Conservation (phyloP, 2,113 vertebrate species). For the Dolichallabes microphthalmus region DNA sequence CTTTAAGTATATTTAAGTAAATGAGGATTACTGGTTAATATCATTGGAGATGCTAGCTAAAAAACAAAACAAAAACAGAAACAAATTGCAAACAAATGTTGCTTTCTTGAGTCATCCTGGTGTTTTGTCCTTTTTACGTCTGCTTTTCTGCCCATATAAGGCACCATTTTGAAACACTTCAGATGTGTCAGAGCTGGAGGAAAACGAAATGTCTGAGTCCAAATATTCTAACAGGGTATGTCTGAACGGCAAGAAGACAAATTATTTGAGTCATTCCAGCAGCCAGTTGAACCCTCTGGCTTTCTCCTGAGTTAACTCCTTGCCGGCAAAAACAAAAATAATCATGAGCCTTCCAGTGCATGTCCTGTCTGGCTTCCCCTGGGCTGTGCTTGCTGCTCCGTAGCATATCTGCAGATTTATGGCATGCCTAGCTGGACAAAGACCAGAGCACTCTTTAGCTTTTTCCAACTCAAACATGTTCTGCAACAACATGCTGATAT, state of each 20-base stretch:
- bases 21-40: constrained; percentile 5
- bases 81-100: constrained; percentile 28
- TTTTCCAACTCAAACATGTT: constrained; percentile 57
- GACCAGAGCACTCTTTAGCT: constrained; percentile 32
- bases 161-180: constrained; percentile 14
- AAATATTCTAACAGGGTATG: constrained; percentile 25
- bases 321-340: constrained; percentile 40
- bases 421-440: constrained; percentile 52
- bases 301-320: constrained; percentile 45
- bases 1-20: constrained; percentile 20
- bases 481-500: constrained; percentile 49
- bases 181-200: constrained; percentile 12
- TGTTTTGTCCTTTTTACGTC: constrained; percentile 9
- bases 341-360: constrained; percentile 33
- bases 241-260: constrained; percentile 31
- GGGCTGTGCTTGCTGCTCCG: constrained; percentile 25
- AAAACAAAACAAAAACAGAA: neutral
- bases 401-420: constrained; percentile 52
- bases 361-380: constrained; percentile 38
- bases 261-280: constrained; percentile 33
- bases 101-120: constrained; percentile 17
- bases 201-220: constrained; percentile 3
- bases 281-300: constrained; percentile 38
- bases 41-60: neutral
- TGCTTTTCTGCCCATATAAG: constrained; percentile 8